These are phyloP conservation scores for Odobenus rosmarus DNA, from an alignment of 2,113 vertebrate species.

Conservation along the genomic window DNA sequence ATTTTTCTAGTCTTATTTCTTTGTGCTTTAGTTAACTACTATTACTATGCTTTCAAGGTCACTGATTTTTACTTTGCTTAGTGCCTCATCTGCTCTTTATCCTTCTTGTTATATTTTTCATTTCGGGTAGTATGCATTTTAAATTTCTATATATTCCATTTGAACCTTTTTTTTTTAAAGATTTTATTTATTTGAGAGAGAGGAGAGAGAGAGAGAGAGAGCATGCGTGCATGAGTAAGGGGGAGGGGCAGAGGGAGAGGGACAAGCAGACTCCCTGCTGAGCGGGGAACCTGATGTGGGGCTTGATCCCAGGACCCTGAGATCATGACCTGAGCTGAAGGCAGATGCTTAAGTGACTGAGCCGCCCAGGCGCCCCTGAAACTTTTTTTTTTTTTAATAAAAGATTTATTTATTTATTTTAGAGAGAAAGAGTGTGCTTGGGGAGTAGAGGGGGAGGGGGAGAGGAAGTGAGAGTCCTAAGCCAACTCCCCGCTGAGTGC, in stretches of 20 bases:
- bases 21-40: background rate
- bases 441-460: background rate
- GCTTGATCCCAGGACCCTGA: background rate
- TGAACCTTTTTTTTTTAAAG: background rate
- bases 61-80: background rate
- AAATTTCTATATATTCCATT: background rate
- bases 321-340: background rate
- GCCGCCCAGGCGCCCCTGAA: background rate
- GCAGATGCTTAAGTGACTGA: background rate
- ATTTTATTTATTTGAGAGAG: background rate
- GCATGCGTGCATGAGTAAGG: fast-evolving
- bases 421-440: background rate
- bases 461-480: background rate
- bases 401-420: background rate
- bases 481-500: background rate
- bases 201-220: background rate
- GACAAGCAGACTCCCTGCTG: background rate
- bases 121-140: conserved; percentile 22
- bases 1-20: background rate
- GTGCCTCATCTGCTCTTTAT: background rate
- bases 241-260: too few relatives aligned
- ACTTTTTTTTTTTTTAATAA: background rate
- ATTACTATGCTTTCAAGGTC: background rate
- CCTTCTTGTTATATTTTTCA: background rate
- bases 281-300: background rate